Conservation (phyloP, 2,797 vertebrate genomes). For the Pangasius macronema region DNA sequence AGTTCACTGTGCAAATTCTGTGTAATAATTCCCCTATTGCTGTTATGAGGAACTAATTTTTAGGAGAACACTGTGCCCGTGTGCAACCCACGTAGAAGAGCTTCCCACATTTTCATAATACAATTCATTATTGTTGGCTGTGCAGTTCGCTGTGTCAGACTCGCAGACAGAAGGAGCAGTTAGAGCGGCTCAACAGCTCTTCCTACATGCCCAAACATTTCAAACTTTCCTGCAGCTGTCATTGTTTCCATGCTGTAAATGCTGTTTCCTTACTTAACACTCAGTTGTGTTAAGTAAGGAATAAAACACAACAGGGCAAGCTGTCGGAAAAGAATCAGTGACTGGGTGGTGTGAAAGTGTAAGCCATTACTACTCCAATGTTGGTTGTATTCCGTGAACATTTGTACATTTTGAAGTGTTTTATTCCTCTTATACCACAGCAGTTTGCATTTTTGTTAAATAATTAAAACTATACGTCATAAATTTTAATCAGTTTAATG, state of each 20-base stretch:
- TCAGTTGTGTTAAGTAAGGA: not conserved
- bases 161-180: not conserved
- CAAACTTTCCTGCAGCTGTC: not conserved
- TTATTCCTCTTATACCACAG: not conserved
- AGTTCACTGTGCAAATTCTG: not conserved
- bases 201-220: slow-evolving; percentile 42
- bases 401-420: too few relatives aligned
- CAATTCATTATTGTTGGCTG: slow-evolving; percentile 15
- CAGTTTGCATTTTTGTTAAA: not conserved
- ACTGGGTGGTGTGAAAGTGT: not conserved
- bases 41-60: not conserved
- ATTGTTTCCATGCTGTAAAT: not conserved
- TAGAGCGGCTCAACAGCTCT: slow-evolving; percentile 16
- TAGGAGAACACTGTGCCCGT: not conserved
- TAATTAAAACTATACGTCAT: not conserved
- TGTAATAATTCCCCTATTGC: not conserved
- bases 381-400: not conserved
- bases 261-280: too few relatives aligned
- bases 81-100: not conserved
- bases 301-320: too few relatives aligned
- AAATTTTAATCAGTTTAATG: not conserved
- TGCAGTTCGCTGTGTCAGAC: not conserved
- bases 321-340: not conserved
- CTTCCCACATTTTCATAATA: slow-evolving; percentile 7
- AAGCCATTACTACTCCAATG: not conserved